phyloP scores from a whole-genome alignment of 2,797 vertebrate genomes.

The Coregonus sp. region DNA sequence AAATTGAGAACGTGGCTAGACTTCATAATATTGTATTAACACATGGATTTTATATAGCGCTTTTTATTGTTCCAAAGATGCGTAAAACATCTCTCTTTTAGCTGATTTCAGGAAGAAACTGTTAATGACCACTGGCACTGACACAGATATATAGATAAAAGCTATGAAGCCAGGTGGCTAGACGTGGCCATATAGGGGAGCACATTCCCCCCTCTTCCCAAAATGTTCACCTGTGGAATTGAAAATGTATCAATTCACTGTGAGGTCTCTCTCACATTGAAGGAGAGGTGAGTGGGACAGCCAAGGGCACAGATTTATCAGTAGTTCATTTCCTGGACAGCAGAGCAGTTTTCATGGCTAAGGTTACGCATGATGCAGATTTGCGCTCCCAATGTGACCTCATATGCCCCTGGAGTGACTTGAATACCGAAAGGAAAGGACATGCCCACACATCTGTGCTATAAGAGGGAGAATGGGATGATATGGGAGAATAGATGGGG shows the following conservation, averaged over 20 bases:
- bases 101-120: not conserved
- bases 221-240: slow-evolving; percentile 7
- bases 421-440: slow-evolving; percentile 1
- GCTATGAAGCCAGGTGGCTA: not conserved
- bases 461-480: not conserved
- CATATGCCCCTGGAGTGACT: slow-evolving; percentile 1
- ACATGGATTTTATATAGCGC: not conserved
- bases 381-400: not conserved
- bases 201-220: slow-evolving; percentile 3
- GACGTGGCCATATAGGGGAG: not conserved
- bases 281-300: not conserved
- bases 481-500: not conserved
- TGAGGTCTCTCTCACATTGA: slow-evolving; percentile 5
- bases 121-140: not conserved
- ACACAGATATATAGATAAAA: not conserved
- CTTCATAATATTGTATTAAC: not conserved
- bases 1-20: not conserved
- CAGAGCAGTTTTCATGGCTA: not conserved
- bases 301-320: not conserved
- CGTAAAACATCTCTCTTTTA: not conserved
- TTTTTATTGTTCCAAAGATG: not conserved
- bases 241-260: not conserved
- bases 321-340: not conserved
- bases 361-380: not conserved
- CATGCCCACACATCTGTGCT: not conserved